Conservation (phyloP, 1,140 invertebrate species). For the Amphibalanus amphitrite region DNA sequence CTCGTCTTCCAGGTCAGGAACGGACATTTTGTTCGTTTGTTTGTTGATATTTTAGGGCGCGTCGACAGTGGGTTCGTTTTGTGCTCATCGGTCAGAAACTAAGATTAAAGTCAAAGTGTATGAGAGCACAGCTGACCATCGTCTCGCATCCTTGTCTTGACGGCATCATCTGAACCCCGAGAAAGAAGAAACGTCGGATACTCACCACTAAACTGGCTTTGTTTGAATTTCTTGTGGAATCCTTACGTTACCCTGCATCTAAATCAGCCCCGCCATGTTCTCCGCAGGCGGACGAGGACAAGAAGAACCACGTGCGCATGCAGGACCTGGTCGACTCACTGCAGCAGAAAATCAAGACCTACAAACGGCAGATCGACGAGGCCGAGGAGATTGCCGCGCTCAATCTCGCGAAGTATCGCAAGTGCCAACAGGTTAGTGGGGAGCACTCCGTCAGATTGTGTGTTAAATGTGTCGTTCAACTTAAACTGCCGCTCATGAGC, state of each 20-base stretch:
- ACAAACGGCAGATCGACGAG: slow-evolving; percentile 42
- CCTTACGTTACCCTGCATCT: too few species aligned
- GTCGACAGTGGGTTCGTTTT: background rate
- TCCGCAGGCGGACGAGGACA: slow-evolving; percentile 32
- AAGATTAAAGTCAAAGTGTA: background rate
- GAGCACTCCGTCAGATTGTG: background rate
- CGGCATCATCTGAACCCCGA: too few species aligned
- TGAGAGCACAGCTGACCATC: too few species aligned
- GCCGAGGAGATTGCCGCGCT: slow-evolving; percentile 41
- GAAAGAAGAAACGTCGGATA: too few species aligned
- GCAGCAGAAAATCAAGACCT: slow-evolving; percentile 42
- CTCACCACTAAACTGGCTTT: too few species aligned
- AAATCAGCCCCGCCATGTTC: too few species aligned
- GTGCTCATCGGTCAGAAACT: background rate
- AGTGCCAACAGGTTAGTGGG: slow-evolving; percentile 19
- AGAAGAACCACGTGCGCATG: slow-evolving; percentile 38
- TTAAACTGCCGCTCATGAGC: too few species aligned
- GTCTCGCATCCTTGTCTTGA: too few species aligned
- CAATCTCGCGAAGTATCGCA: slow-evolving; percentile 43
- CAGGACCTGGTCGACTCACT: slow-evolving; percentile 41
- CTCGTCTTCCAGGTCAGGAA: slow-evolving; percentile 23
- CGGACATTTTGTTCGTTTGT: too few species aligned
- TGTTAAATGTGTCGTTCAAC: background rate
- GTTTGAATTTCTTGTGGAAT: too few species aligned
- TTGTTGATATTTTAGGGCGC: too few species aligned